A percentile compares a stretch with the other conserved stretches of the same genome.
These are phyloP conservation scores for Hippocampus zosterae DNA, from an alignment of 2,113 vertebrate genomes.

Conservation along the genomic window DNA sequence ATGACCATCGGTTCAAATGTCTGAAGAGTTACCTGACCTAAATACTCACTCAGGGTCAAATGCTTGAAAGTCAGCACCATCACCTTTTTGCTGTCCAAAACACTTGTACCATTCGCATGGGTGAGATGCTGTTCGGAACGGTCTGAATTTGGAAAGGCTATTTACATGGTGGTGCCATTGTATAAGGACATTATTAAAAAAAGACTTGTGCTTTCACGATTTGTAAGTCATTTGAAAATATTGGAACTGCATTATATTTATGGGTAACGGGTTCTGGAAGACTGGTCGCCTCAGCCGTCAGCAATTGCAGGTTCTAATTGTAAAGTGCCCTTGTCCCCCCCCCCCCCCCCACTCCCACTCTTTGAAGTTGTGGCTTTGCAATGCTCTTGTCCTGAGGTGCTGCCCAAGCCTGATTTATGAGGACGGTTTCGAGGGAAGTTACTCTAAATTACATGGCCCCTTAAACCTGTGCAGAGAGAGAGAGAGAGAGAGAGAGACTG, in stretches of 20 bases:
- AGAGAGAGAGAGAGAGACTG: slow-evolving; percentile 15
- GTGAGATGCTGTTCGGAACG: background rate
- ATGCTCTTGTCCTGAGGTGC: slow-evolving; percentile 64
- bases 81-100: slow-evolving; percentile 36
- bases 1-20: slow-evolving; percentile 42
- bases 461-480: slow-evolving; percentile 40
- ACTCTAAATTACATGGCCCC: slow-evolving; percentile 66
- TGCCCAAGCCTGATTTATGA: slow-evolving; percentile 68
- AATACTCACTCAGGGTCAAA: slow-evolving; percentile 42
- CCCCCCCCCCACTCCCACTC: slow-evolving; percentile 5
- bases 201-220: background rate
- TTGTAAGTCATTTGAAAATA: background rate
- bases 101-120: background rate
- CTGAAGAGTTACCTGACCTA: slow-evolving; percentile 29
- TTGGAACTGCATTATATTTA: slow-evolving; percentile 4
- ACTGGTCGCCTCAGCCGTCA: slow-evolving; percentile 32
- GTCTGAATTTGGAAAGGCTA: background rate
- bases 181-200: background rate
- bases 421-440: slow-evolving; percentile 53
- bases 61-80: slow-evolving; percentile 39
- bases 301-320: slow-evolving; percentile 62
- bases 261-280: slow-evolving; percentile 15
- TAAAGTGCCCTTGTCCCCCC: slow-evolving; percentile 52
- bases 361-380: slow-evolving; percentile 60
- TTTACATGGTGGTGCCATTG: background rate